Evolutionary conservation across 92 coral and sea anemone species (phyloP), one percentile per base, ranked within the genome.

Genomic region (Hydrozoanthus gracilis): DNA sequence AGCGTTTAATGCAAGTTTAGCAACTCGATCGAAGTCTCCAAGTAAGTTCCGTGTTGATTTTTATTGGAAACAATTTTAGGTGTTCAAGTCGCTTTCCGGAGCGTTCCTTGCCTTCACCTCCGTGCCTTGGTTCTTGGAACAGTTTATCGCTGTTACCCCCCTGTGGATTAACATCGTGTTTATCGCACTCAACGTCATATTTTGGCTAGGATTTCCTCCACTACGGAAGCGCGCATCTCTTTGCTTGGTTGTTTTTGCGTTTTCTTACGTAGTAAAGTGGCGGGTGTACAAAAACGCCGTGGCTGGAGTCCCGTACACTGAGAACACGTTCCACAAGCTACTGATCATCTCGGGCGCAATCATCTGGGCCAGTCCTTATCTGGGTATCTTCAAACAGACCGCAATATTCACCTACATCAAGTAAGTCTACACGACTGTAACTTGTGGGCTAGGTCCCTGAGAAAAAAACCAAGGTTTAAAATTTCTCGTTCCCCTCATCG

Each of bases 131-230:
- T 82, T 95, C 48, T 64, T 95, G 66, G 94, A 94, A 51, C 98
- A 94, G 87, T 92, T 92, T 69, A 10, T 83, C 48, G 85, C 89
- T 44, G 89, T 79, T 17, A 80, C 90, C 9, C 96, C 99, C 10
- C 10, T 71, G 7, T 89, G 94, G 90, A 90, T 92, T 16, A 91
- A 88, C 45, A 82, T 89, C 77, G 72, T 91, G 44, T 88, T 91
- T 17, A 64, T 95, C 16, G 88, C 68, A 72, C 80, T 95, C 44
- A 92, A 95, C 61, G 17, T 93, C 56, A 83, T 94, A 73, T 95
- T 95, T 78, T 95, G 98, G 98, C 88, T 85, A 12, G 98, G 98
- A 18, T 92, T 95, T 56, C 98, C 98, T 2, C 98, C 95, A 6
- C 86, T 95, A 44, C 88, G 98, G 47, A 83, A 17, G 12, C 88